Percentiles rank a stretch among this genome's conserved stretches.
Conservation (phyloP, 2,113 vertebrate genomes). For the Pelusios castaneus region DNA sequence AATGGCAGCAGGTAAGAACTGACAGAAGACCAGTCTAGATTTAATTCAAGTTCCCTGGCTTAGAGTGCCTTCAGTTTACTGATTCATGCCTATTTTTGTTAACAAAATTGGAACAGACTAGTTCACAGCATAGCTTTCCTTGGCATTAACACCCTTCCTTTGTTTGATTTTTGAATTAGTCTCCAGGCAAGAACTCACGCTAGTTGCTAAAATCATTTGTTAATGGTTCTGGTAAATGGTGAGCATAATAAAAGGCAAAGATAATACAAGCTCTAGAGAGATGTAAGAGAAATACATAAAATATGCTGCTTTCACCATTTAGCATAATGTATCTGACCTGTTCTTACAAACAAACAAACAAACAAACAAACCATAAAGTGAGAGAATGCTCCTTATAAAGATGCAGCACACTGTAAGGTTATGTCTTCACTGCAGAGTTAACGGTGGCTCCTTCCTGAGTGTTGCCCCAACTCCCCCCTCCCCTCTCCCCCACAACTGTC, state of each 20-base stretch:
- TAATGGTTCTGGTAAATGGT: constrained; percentile 52
- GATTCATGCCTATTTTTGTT: constrained; percentile 44
- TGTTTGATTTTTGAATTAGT: constrained; percentile 50
- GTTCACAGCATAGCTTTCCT: constrained; percentile 50
- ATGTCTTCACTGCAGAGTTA: neutral
- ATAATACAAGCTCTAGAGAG: constrained; percentile 28
- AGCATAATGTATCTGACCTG: neutral
- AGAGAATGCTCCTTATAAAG: neutral
- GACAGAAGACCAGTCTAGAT: constrained; percentile 16
- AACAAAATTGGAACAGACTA: constrained; percentile 32
- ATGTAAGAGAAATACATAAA: constrained; percentile 45
- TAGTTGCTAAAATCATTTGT: constrained; percentile 49
- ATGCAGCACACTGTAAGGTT: neutral
- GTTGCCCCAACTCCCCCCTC: neutral
- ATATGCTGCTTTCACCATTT: constrained; percentile 26
- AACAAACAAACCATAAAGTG: neutral
- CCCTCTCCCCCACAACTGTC: neutral
- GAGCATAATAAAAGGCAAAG: constrained; percentile 50
- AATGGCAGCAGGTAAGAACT: constrained; percentile 9
- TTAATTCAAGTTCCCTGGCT: constrained; percentile 30
- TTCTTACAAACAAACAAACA: neutral
- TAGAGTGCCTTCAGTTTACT: constrained; percentile 12
- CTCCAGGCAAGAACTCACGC: constrained; percentile 26
- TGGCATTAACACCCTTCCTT: constrained; percentile 39
- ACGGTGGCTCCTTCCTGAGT: neutral